Evolutionary conservation across 1,140 invertebrate genomes (phyloP), one percentile per base, ranked within the genome.

Genomic region (Bilobella aurantiaca): DNA sequence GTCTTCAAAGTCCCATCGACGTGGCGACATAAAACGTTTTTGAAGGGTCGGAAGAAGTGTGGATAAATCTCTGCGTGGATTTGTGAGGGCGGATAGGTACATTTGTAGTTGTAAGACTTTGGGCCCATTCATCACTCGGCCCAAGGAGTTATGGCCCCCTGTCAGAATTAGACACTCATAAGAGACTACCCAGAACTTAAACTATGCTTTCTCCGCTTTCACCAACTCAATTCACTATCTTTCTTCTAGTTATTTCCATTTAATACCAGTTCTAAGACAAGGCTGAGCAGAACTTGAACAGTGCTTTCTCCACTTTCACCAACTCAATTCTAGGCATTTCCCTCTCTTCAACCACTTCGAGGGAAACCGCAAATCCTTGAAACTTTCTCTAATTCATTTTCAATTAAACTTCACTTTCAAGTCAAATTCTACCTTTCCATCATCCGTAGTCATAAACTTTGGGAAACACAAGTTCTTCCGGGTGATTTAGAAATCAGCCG

Each of bases 111-210:
- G 14, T 53, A 23, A 53, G 49, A 53, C 23, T 53, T 12, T 12
- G 49, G 58, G 58, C 42, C 58, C 58, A 66, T 66, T 66, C 64
- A 66, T 66, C 64, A 66, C 58, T 37, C 64, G 58, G 58, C 16
- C 14, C 14, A 34, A 66, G 64, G 59, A 66, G 58, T 61, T 66
- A 66, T 66, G 58, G 64, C 58, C 64, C 58, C 46, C 56, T 66
- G 64, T 66, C 64, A 66, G 58, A 59, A 66, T 46, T 61, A 66
- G 64, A 66, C 64, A 66, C 59, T 66, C 64, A 66, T 66, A 66
- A 66, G 64, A 66, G 64, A 66, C 64, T 66, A 16, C 49, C 14
- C 49, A 18, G 25, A 53, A 53, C 49, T 53, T 53, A 53, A 8
- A 53, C 8, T 14, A 12, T 5, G 49, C 8, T 42, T 42, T 42